Percentiles rank a stretch among this genome's conserved stretches.
Conservation (phyloP, 2,113 vertebrate species). For the Carassius auratus region DNA sequence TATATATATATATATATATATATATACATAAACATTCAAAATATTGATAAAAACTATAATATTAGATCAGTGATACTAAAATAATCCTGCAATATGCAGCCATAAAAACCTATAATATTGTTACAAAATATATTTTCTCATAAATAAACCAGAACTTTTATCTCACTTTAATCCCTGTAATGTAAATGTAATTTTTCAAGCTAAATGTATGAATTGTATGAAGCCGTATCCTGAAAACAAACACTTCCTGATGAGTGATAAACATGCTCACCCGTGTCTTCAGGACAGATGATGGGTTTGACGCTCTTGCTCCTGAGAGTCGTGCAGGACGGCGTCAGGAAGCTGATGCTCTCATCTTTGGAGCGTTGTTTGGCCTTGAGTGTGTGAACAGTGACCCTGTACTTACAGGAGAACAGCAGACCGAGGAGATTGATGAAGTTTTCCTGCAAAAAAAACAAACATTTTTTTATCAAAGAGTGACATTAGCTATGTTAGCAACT, state of each 20-base stretch:
- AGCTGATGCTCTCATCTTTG: slow-evolving; percentile 84
- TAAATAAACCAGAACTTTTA: neutral
- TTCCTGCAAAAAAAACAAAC: slow-evolving; percentile 78
- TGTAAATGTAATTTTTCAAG: neutral
- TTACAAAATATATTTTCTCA: no score
- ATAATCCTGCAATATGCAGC: neutral
- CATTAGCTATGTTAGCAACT: no score
- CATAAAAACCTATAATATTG: no score
- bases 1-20: no score
- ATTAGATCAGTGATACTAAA: no score
- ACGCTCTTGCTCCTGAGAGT: slow-evolving; percentile 84
- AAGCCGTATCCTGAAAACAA: neutral
- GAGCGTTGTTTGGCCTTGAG: slow-evolving; percentile 79
- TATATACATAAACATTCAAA: no score
- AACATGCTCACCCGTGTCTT: slow-evolving; percentile 77
- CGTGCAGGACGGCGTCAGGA: slow-evolving; percentile 87
- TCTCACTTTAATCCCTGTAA: neutral
- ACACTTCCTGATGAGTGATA: neutral
- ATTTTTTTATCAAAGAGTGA: slow-evolving; percentile 20
- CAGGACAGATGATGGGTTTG: slow-evolving; percentile 81
- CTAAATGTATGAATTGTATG: neutral
- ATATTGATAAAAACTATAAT: no score
- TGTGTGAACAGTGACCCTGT: slow-evolving; percentile 90
- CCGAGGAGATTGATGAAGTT: slow-evolving; percentile 88
- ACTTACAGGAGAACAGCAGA: slow-evolving; percentile 93